Conservation (phyloP, 2,888 invertebrate genomes). For the Tridacna gigas region DNA sequence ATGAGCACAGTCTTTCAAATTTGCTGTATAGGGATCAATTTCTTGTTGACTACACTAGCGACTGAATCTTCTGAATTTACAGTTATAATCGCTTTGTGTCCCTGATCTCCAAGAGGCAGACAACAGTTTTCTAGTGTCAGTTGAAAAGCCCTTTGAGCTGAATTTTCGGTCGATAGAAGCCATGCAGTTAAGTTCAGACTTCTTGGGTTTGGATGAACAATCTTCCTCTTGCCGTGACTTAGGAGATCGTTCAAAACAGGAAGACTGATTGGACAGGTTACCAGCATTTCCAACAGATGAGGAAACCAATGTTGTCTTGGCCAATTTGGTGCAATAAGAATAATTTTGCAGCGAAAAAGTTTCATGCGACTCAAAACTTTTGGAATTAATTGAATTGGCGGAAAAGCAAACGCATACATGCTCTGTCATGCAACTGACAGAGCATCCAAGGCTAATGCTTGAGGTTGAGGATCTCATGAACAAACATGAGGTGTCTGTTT, state of each 20-base stretch:
- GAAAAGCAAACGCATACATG: slow-evolving; percentile 47
- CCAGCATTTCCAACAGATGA: slow-evolving; percentile 23
- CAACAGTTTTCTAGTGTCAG: slow-evolving; percentile 48
- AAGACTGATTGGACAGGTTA: slow-evolving; percentile 28
- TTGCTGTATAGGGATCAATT: slow-evolving; percentile 46
- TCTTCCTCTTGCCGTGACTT: slow-evolving; percentile 35
- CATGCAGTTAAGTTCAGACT: slow-evolving; percentile 54
- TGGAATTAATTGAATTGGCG: slow-evolving; percentile 34
- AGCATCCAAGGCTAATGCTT: slow-evolving; percentile 49
- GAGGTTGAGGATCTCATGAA: slow-evolving; percentile 43
- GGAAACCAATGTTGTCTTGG: slow-evolving; percentile 47
- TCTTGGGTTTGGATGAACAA: slow-evolving; percentile 52
- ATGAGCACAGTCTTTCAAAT: slow-evolving; percentile 45
- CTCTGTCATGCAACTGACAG: slow-evolving; percentile 50
- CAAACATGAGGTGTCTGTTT: slow-evolving; percentile 44
- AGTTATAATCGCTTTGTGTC: slow-evolving; percentile 52
- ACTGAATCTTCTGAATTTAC: slow-evolving; percentile 45
- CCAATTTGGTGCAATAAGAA: slow-evolving; percentile 61
- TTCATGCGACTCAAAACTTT: slow-evolving; percentile 36
- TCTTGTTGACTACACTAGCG: slow-evolving; percentile 60
- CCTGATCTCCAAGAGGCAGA: slow-evolving; percentile 54
- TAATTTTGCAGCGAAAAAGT: slow-evolving; percentile 48
- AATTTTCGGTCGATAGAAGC: slow-evolving; percentile 52
- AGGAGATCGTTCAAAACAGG: slow-evolving; percentile 44
- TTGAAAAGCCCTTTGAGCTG: slow-evolving; percentile 50